Percentiles rank a stretch among this genome's conserved stretches.
These are phyloP conservation scores for Notarius lentiginosus DNA, from an alignment of 2,113 vertebrate genomes.

Conservation along the genomic window DNA sequence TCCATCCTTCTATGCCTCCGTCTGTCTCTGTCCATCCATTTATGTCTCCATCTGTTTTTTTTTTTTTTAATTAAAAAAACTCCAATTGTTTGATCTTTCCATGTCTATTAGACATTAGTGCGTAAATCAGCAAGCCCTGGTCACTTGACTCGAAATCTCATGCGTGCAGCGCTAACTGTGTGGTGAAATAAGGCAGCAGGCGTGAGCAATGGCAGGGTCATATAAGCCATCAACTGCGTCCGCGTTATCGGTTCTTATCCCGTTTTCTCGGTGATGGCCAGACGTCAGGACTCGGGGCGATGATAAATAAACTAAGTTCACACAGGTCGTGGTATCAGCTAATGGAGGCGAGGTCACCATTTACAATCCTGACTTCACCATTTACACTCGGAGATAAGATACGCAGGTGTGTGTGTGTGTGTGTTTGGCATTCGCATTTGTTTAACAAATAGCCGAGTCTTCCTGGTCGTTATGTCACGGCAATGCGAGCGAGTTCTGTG, in stretches of 20 bases:
- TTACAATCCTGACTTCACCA: not conserved
- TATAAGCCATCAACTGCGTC: not conserved
- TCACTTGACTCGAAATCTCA: not conserved
- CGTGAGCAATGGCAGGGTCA: not conserved
- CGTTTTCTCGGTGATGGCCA: not conserved
- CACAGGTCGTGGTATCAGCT: not conserved
- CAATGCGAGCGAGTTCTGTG: slow-evolving; percentile 42
- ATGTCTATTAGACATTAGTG: not conserved
- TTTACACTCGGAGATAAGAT: slow-evolving; percentile 13
- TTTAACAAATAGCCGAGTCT: slow-evolving; percentile 62
- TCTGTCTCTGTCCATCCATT: too few relatives aligned
- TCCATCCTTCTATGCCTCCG: too few relatives aligned
- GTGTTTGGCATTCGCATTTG: slow-evolving; percentile 39
- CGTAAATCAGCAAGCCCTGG: not conserved
- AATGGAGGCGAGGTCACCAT: not conserved
- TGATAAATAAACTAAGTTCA: slow-evolving; percentile 8
- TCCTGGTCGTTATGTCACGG: slow-evolving; percentile 61
- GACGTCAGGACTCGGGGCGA: not conserved
- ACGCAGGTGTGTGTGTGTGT: not conserved
- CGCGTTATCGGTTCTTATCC: slow-evolving; percentile 4
- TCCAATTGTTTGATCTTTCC: too few relatives aligned
- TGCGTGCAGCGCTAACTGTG: not conserved
- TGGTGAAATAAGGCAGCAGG: not conserved
- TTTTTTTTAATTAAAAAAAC: too few relatives aligned
- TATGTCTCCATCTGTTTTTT: too few relatives aligned